Evolutionary conservation across 2,888 invertebrate genomes (phyloP).

Genomic region (Agonopterix alstromeriana): DNA sequence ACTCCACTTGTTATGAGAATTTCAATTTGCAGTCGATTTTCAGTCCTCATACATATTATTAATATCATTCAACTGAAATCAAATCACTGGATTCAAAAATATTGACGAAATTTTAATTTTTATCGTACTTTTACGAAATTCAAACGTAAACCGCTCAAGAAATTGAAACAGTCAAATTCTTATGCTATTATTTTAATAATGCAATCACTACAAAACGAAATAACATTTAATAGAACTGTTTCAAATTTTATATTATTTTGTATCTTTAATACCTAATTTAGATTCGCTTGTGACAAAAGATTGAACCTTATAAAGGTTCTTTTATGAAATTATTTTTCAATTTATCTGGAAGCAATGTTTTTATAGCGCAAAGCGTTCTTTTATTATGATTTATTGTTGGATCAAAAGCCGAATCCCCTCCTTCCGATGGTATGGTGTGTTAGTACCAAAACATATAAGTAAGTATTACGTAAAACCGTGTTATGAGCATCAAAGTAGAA

Average conservation of each 20-base stretch:
- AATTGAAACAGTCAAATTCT: no score
- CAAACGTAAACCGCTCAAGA: no score
- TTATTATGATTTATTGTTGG: conserved; percentile 9
- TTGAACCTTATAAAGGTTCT: background rate
- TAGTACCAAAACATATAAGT: no score
- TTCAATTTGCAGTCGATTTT: conserved; percentile 19
- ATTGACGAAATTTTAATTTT: background rate
- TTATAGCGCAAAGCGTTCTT: conserved; percentile 3
- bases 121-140: no score
- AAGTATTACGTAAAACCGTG: no score
- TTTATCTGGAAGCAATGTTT: background rate
- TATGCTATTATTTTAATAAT: no score
- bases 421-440: background rate
- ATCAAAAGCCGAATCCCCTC: conserved; percentile 1
- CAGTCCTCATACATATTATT: conserved; percentile 3
- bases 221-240: no score
- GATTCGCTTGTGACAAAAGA: no score
- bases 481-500: no score
- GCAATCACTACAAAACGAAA: no score
- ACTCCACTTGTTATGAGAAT: conserved; percentile 19
- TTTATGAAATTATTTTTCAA: background rate
- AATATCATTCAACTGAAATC: conserved; percentile 1
- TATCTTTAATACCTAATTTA: no score
- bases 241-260: no score
- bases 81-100: background rate